These are phyloP conservation scores for Microctonus hyperodae DNA, from an alignment of 2,888 invertebrate genomes.

Conservation along the genomic window DNA sequence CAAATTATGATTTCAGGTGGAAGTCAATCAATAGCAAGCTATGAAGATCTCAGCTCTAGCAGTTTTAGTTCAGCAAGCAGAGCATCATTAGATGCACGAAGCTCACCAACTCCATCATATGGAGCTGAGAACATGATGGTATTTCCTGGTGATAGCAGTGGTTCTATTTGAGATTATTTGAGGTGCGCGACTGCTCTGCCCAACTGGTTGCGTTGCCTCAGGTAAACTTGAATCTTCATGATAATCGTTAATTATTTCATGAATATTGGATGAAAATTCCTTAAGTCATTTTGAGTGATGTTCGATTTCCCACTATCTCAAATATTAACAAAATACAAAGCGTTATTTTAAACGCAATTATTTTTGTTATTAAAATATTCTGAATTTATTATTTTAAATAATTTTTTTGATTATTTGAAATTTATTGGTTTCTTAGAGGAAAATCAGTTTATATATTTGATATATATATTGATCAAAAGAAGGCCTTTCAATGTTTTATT, in stretches of 20 bases:
- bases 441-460: no score
- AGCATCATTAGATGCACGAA: conserved; percentile 76
- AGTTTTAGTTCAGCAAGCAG: conserved; percentile 85
- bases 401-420: no score
- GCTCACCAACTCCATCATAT: conserved; percentile 78
- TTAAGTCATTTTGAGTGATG: background rate
- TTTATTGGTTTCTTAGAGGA: no score
- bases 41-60: conserved; percentile 82
- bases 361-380: no score
- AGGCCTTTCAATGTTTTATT: no score
- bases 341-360: no score
- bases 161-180: conserved; percentile 67
- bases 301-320: no score
- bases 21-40: conserved; percentile 69
- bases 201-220: conserved; percentile 58
- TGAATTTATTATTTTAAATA: no score
- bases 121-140: conserved; percentile 79
- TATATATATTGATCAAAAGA: no score
- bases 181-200: conserved; percentile 54
- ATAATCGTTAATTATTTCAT: background rate
- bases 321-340: no score
- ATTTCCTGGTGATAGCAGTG: conserved; percentile 80
- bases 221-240: conserved; percentile 40
- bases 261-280: background rate
- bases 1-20: conserved; percentile 63